Evolutionary conservation across 2,113 vertebrate genomes (phyloP).

Genomic region (Philantomba maxwellii): DNA sequence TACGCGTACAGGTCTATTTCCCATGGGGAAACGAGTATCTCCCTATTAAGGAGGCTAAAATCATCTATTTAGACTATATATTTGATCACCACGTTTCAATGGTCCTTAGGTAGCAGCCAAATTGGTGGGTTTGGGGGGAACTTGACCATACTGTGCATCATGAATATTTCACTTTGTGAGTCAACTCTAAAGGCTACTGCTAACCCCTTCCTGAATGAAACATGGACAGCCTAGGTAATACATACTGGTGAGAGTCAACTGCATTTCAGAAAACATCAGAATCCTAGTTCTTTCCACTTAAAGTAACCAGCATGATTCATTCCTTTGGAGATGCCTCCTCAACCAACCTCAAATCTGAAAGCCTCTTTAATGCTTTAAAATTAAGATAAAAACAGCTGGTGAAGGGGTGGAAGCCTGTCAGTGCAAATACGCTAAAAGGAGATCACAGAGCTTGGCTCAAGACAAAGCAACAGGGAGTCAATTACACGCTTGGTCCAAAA

Average conservation of each 20-base stretch:
- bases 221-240: background rate
- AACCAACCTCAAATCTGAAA: constrained; percentile 2
- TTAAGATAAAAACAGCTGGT: constrained; percentile 34
- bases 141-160: background rate
- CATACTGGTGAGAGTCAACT: background rate
- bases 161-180: background rate
- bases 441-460: background rate
- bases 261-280: background rate
- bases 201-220: background rate
- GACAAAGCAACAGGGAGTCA: constrained; percentile 24
- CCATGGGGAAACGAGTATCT: background rate
- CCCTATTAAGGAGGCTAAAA: background rate
- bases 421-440: background rate
- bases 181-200: background rate
- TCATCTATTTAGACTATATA: background rate
- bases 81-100: background rate
- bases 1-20: background rate
- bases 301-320: background rate
- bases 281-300: background rate
- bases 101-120: background rate
- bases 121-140: background rate
- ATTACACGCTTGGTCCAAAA: background rate
- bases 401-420: constrained; percentile 12
- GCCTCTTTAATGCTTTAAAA: background rate
- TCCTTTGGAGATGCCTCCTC: background rate